Conservation (phyloP, 1,140 invertebrate genomes). For the Drosophila seguyi region DNA sequence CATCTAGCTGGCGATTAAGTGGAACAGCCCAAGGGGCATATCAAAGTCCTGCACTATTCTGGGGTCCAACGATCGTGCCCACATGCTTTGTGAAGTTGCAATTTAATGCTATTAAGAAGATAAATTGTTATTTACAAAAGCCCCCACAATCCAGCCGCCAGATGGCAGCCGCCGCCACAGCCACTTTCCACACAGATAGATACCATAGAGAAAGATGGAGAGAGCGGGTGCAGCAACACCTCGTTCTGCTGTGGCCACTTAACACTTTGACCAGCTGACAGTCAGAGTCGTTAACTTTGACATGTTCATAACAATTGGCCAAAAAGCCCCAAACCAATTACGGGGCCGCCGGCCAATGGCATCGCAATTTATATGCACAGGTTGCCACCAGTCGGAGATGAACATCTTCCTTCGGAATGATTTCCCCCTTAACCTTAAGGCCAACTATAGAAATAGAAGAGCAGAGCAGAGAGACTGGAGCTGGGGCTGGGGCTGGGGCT, state of each 20-base stretch:
- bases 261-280: constrained; percentile 78
- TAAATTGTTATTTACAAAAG: constrained; percentile 64
- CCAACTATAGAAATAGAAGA: constrained; percentile 77
- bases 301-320: constrained; percentile 82
- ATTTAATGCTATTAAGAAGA: constrained; percentile 53
- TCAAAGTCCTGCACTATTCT: constrained; percentile 36
- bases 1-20: constrained; percentile 41
- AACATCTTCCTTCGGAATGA: constrained; percentile 75
- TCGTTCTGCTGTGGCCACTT: constrained; percentile 49
- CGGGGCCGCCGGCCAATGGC: constrained; percentile 51
- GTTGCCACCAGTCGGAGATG: constrained; percentile 58
- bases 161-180: constrained; percentile 25
- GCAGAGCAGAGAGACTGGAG: constrained; percentile 9
- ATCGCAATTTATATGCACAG: constrained; percentile 63
- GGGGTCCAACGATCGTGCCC: constrained; percentile 42
- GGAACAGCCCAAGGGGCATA: constrained; percentile 50
- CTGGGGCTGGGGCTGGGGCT: constrained; percentile 5
- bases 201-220: neutral
- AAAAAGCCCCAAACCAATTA: constrained; percentile 69
- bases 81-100: constrained; percentile 53
- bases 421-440: constrained; percentile 61
- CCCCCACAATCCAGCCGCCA: constrained; percentile 26
- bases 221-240: constrained; percentile 27
- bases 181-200: constrained; percentile 15
- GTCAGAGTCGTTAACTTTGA: constrained; percentile 76